These are phyloP conservation scores for Drosophila aff. DNA, from an alignment of 1,140 invertebrate genomes.

Conservation along the genomic window DNA sequence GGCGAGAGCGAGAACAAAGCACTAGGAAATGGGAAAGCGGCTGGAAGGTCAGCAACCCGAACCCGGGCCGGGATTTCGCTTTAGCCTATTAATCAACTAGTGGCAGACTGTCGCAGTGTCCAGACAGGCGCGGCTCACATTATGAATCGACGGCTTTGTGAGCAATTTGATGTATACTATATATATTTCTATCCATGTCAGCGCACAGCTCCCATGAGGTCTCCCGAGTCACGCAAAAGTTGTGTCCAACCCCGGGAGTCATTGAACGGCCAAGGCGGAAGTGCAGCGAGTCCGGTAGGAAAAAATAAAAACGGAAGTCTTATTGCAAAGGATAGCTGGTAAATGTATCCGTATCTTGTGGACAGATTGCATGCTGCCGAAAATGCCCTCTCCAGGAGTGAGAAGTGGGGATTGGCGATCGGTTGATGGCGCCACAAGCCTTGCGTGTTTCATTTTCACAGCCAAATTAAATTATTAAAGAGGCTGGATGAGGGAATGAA, in stretches of 20 bases:
- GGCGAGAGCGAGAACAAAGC: constrained; percentile 52
- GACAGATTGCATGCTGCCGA: constrained; percentile 64
- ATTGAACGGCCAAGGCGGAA: constrained; percentile 66
- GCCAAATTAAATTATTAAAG: constrained; percentile 76
- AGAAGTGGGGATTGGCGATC: constrained; percentile 34
- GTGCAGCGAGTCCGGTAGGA: constrained; percentile 17
- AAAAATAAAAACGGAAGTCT: constrained; percentile 61
- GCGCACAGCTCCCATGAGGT: constrained; percentile 20
- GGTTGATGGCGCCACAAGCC: constrained; percentile 14
- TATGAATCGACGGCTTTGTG: constrained; percentile 52
- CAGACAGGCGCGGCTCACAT: constrained; percentile 63
- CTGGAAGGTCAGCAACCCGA: constrained; percentile 64
- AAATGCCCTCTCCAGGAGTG: constrained; percentile 27
- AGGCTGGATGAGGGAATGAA: constrained; percentile 24
- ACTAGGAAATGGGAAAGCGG: constrained; percentile 62
- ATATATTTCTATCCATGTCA: constrained; percentile 35
- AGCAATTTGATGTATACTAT: constrained; percentile 32
- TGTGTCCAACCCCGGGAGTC: constrained; percentile 54
- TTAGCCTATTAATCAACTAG: constrained; percentile 74
- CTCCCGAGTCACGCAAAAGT: constrained; percentile 67
- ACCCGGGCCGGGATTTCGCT: constrained; percentile 10
- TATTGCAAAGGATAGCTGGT: constrained; percentile 60
- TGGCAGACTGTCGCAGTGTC: constrained; percentile 44
- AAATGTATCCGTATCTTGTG: constrained; percentile 67
- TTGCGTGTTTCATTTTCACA: constrained; percentile 58